These are phyloP conservation scores for Pogonognathellus flavescens DNA, from an alignment of 1,140 invertebrate species.

Conservation along the genomic window DNA sequence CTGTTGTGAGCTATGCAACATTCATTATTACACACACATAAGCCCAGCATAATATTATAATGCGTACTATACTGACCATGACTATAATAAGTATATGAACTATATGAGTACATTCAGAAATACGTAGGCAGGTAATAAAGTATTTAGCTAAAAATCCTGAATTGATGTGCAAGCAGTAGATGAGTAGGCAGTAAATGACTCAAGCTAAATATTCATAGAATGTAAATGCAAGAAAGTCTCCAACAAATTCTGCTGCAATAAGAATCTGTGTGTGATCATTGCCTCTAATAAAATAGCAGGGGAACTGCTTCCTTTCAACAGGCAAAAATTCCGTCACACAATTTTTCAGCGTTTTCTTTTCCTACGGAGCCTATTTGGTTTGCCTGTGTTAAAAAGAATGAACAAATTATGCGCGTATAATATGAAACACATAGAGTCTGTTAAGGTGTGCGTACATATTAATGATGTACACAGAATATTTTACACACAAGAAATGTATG, in stretches of 20 bases:
- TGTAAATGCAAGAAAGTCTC: neutral
- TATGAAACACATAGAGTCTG: no score
- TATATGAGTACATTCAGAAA: no score
- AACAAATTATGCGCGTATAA: neutral
- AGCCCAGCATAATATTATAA: no score
- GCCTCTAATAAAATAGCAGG: constrained; percentile 44
- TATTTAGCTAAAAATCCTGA: no score
- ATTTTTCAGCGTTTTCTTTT: neutral
- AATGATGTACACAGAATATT: no score
- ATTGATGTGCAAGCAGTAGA: neutral
- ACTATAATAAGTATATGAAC: no score
- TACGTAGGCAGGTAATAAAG: no score
- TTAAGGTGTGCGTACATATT: no score
- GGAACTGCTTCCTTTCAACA: constrained; percentile 47
- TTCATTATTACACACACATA: neutral
- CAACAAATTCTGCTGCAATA: neutral
- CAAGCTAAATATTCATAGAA: constrained; percentile 7
- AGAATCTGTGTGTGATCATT: constrained; percentile 4
- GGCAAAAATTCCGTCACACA: constrained; percentile 27
- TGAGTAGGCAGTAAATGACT: constrained; percentile 1
- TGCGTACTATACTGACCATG: no score
- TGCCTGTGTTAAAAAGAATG: neutral
- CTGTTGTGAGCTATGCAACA: neutral
- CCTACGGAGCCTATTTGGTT: neutral
- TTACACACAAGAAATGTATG: no score